Conservation (phyloP, 2,113 vertebrate species). For the Etheostoma spectabile region DNA sequence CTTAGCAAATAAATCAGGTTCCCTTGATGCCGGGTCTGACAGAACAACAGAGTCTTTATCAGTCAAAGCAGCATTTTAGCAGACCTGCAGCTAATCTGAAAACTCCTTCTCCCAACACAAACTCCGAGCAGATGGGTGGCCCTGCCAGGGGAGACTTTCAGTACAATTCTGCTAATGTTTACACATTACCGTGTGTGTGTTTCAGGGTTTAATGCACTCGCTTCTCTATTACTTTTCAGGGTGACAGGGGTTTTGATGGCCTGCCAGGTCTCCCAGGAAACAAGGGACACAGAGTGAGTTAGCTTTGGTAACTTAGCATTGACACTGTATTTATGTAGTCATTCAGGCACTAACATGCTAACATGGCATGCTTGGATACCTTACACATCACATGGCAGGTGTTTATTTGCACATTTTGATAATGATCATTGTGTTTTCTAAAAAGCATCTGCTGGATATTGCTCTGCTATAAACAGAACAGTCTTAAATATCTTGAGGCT, state of each 20-base stretch:
- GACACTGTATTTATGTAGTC: slow-evolving; percentile 27
- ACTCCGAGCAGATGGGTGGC: slow-evolving; percentile 73
- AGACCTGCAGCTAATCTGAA: slow-evolving; percentile 71
- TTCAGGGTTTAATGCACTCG: slow-evolving; percentile 62
- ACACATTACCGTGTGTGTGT: slow-evolving; percentile 63
- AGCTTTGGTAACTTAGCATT: slow-evolving; percentile 42
- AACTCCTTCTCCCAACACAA: slow-evolving; percentile 48
- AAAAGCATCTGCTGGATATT: slow-evolving; percentile 46
- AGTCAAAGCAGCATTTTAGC: slow-evolving; percentile 73
- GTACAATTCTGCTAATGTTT: slow-evolving; percentile 71
- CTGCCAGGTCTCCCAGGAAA: slow-evolving; percentile 91
- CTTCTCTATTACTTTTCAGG: slow-evolving; percentile 81
- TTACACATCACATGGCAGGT: slow-evolving; percentile 49
- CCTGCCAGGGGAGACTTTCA: slow-evolving; percentile 70
- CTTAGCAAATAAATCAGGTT: slow-evolving; percentile 74
- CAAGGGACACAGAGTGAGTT: slow-evolving; percentile 87
- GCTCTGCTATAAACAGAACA: slow-evolving; percentile 32
- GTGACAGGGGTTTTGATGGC: slow-evolving; percentile 93
- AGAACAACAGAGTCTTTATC: slow-evolving; percentile 76
- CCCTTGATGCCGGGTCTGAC: slow-evolving; percentile 64
- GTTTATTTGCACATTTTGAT: slow-evolving; percentile 65
- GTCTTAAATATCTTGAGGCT: slow-evolving; percentile 37
- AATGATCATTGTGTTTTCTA: slow-evolving; percentile 46
- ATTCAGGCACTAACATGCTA: slow-evolving; percentile 13
- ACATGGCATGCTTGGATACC: slow-evolving; percentile 23